phyloP scores from a whole-genome alignment of 2,888 invertebrate species.

The Brachyptera risi region DNA sequence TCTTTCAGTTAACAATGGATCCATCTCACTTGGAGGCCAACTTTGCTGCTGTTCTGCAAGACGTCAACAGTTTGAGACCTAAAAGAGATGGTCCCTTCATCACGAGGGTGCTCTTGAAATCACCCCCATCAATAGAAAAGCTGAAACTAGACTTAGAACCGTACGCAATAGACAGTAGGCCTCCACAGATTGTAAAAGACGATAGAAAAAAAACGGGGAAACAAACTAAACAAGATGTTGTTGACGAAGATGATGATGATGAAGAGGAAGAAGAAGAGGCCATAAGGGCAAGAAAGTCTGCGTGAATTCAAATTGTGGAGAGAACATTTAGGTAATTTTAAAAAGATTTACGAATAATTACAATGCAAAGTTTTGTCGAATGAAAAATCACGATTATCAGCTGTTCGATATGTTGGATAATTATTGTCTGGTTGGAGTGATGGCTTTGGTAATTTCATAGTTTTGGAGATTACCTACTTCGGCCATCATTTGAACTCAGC shows the following conservation, averaged over 20 bases:
- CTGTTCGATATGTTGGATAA: no score
- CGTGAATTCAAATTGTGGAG: background rate
- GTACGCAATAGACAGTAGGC: constrained; percentile 32
- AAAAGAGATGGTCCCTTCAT: constrained; percentile 67
- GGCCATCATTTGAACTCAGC: no score
- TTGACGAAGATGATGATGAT: constrained; percentile 32
- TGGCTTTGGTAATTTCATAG: no score
- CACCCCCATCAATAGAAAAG: constrained; percentile 60
- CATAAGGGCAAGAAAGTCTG: constrained; percentile 28
- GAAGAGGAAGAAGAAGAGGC: constrained; percentile 40
- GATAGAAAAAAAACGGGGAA: background rate
- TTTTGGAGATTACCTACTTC: no score
- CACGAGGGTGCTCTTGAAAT: constrained; percentile 50
- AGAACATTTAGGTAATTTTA: no score
- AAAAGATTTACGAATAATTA: no score
- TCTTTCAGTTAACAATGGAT: constrained; percentile 72
- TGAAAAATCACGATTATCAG: no score
- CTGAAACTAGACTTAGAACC: constrained; percentile 59
- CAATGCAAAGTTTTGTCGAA: no score
- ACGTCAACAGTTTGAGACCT: constrained; percentile 61
- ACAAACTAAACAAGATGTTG: background rate
- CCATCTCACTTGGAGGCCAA: constrained; percentile 66
- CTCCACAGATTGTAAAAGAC: background rate
- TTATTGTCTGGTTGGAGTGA: no score
- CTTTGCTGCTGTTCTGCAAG: constrained; percentile 59